Base-by-base conservation (phyloP, 2,888 invertebrate species). In the Tachina fera region DNA sequence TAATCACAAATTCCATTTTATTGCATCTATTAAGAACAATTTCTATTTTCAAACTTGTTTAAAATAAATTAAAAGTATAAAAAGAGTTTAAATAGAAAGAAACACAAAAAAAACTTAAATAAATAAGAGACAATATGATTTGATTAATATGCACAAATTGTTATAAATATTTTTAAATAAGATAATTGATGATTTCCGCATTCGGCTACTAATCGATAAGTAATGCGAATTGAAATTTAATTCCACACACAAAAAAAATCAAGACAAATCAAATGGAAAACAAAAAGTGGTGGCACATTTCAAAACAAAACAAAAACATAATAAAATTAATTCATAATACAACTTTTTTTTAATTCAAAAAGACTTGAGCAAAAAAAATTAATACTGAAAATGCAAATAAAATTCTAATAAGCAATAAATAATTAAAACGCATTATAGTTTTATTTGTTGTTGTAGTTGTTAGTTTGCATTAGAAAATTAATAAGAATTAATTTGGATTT, bases 151-250 rank as follows among this genome's bases (percentile, higher is more conserved):
- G 84, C 84, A 81, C 78, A 85, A 85, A 85, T 63, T 70, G 81
- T 85, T 82, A 85, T 74, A 74, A 77, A 84, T 77, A 84, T 60
- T 80, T 74, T 74, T 80, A 80, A 83, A 86, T 77, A 80, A 79
- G 79, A 83, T 86, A 86, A 86, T 86, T 83, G 79, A 80, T 80
- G 67, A 83, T 86, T 86, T 86, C 86, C 86, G 86, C 86, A 84
- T 81, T 81, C 74, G 81, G 70, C 75, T 53, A 56, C 74, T 68
- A 72, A 83, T 51, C 65, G 76, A 22, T 75, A 78, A 85, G 70
- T 78, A 77, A 68, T 39, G 60, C 43, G 13, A 71, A 77, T n/a
- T 71, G 65, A 78, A 65, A 70, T 63, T 58, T 47, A 63, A 76
- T 51, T 58, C 41, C 22, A 58, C 9, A 80, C 16, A 31, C 5